Evolutionary conservation across 2,113 vertebrate species (phyloP), one percentile per base, ranked within the genome.

Genomic region (Phalacrocorax pelagicus): DNA sequence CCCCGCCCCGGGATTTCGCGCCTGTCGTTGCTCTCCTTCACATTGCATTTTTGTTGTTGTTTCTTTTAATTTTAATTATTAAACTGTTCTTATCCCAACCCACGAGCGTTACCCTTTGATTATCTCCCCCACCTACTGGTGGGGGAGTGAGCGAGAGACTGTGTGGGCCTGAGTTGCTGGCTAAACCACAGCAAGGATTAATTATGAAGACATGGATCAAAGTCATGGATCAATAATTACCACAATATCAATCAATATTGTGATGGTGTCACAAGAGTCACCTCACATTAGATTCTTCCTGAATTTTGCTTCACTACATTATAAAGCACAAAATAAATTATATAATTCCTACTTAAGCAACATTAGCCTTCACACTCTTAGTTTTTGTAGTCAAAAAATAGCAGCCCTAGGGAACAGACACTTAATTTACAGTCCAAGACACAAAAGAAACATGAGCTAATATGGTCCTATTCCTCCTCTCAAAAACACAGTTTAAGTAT

Each of bases 391-490:
- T 90, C 34, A 86, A 86, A 84, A 88, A 79, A 88, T 49, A 85
- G 24, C 16, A 73, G 9, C 2, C 15, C 9, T 69, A 47, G 54
- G 49, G 34, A 97, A 90, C 4, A 96, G n/a, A 94, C 15, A 15
- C 75, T 97, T 91, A 90, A 96, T 97, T 96, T 97, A 57, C 20
- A 90, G 75, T 92, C 78, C 54, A 92, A 94, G 75, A 51, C 18
- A 63, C 24, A 74, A 79, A 34, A n/a, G 14, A 88, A 38, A 19
- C 49, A 81, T 71, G 29, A 81, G 52, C 9, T 63, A 90, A 90
- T 65, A 65, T 62, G 27, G 42, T 71, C 32, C 73, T 92, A 69
- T 12, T 49, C 36, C 29, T 62, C 46, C 73, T 88, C 61, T 81
- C 55, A 94, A 70, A 96, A 96, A 55, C 36, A 21, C 20, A 77